These are phyloP conservation scores for Brachymystax lenok DNA, from an alignment of 2,797 vertebrate species.

Conservation along the genomic window DNA sequence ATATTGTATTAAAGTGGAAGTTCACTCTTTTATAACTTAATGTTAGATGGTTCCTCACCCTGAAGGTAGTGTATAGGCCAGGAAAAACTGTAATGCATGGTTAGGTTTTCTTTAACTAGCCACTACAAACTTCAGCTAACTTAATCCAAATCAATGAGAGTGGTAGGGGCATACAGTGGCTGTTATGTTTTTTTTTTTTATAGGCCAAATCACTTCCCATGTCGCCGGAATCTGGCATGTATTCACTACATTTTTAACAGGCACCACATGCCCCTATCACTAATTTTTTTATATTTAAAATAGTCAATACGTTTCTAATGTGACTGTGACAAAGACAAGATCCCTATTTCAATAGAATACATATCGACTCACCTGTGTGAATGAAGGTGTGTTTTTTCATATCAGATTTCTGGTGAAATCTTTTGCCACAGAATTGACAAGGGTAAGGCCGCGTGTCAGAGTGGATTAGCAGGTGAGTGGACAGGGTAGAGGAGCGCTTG, in stretches of 20 bases:
- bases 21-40: neutral
- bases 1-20: neutral
- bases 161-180: too few species aligned
- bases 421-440: slow-evolving; percentile 75
- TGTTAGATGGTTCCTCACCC: neutral
- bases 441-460: slow-evolving; percentile 73
- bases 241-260: too few species aligned
- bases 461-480: slow-evolving; percentile 78
- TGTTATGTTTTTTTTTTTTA: too few species aligned
- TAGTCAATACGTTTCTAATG: neutral
- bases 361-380: slow-evolving; percentile 60
- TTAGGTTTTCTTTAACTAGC: too few species aligned
- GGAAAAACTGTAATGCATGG: too few species aligned
- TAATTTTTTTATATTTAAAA: too few species aligned
- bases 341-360: neutral
- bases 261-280: too few species aligned
- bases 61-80: neutral
- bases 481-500: slow-evolving; percentile 73
- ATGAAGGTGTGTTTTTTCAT: slow-evolving; percentile 75
- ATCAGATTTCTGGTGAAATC: slow-evolving; percentile 81
- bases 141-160: too few species aligned
- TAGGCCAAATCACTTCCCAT: too few species aligned
- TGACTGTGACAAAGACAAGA: neutral
- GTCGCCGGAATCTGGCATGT: too few species aligned
- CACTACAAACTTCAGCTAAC: too few species aligned